Base-by-base conservation (phyloP, 1,140 invertebrate species). In the Trachelipus rathkii region DNA sequence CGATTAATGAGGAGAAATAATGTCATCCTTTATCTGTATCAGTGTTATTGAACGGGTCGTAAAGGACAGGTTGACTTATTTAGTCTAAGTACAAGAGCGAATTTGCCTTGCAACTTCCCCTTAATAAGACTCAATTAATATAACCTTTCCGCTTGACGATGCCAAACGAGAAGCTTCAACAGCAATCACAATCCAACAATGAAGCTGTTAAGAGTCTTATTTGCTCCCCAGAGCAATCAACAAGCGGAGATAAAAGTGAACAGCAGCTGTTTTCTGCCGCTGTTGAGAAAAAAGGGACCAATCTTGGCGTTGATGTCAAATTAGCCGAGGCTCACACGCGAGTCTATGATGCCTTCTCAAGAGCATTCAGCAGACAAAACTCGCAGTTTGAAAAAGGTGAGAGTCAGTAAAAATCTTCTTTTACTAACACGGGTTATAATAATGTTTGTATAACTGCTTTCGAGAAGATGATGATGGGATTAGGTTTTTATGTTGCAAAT, bases 371-470 rank as follows among this genome's bases (percentile, higher is more conserved):
- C 50, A 45, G 77, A 33, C 77, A 78, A 73, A 78, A 78, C 71
- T 70, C 74, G 15, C 67, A 78, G 77, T 78, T 78, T 71, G 77
- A 78, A 53, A 78, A 78, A 78, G 77, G 77, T 78, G 66, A 78
- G 77, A 60, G 33, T 33, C 33, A 3, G 6, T 33, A 33, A 33
- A 33, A 33, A 33, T 33, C 2, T 33, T 33, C 33, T 33, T 33
- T 33, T 33, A 33, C 33, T 33, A 33, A 33, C 33, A 33, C 33
- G 33, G 6, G 33, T 33, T 33, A 33, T 33, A 33, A 33, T 33
- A 33, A 33, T 33, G 33, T 33, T 33, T 33, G 33, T 33, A 33
- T 6, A 33, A 33, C 33, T 33, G 1, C 33, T 33, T 33, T 33
- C 33, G 33, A 33, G 33, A 33, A 1, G 1, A 33, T 33, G 2